Conservation (phyloP, 2,888 invertebrate genomes). For the Bibio marci region DNA sequence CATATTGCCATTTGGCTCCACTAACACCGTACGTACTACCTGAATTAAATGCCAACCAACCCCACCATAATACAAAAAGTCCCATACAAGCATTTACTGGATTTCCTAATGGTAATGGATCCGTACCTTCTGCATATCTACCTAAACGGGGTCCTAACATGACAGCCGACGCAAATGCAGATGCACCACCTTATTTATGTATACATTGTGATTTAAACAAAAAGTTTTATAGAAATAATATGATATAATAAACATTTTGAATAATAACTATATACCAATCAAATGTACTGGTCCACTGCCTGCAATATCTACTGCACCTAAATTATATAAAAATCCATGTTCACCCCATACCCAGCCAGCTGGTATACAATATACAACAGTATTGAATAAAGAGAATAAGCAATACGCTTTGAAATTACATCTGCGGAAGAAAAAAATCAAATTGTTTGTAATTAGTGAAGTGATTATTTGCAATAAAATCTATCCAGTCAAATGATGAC, state of each 20-base stretch:
- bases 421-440: slow-evolving; percentile 28
- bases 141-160: slow-evolving; percentile 82
- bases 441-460: not conserved
- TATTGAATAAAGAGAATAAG: slow-evolving; percentile 74
- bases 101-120: slow-evolving; percentile 62
- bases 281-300: slow-evolving; percentile 84
- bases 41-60: slow-evolving; percentile 90
- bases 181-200: slow-evolving; percentile 36
- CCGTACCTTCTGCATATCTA: slow-evolving; percentile 59
- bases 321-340: slow-evolving; percentile 64
- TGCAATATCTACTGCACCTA: slow-evolving; percentile 85
- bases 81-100: slow-evolving; percentile 87
- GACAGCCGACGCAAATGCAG: slow-evolving; percentile 72
- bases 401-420: slow-evolving; percentile 86
- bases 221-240: slow-evolving; percentile 1
- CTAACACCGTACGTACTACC: slow-evolving; percentile 69
- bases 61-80: slow-evolving; percentile 90
- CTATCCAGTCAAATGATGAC: no score
- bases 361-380: slow-evolving; percentile 78
- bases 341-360: slow-evolving; percentile 89
- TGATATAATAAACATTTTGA: slow-evolving; percentile 1
- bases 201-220: not conserved
- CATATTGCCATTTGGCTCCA: slow-evolving; percentile 80
- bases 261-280: slow-evolving; percentile 39
- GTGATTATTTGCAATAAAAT: no score